Conservation (phyloP, 2,113 vertebrate genomes). For the Hystrix brachyura region DNA sequence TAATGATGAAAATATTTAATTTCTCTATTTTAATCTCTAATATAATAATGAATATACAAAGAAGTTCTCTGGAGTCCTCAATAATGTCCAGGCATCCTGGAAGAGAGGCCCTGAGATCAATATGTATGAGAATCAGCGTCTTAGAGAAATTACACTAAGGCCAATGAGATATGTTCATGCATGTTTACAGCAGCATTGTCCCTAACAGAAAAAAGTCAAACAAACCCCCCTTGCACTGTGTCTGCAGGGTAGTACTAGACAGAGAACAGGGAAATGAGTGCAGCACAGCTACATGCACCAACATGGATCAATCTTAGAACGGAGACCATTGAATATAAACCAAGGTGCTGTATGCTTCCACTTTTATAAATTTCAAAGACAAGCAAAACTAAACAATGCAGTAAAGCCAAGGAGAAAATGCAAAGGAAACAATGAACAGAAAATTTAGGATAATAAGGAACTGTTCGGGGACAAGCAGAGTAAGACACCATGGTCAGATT, state of each 20-base stretch:
- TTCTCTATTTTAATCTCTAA: slow-evolving; percentile 19
- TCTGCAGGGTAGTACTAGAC: neutral
- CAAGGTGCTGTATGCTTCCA: neutral
- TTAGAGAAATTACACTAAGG: neutral
- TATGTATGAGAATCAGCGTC: neutral
- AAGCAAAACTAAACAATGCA: neutral
- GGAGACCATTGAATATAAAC: neutral
- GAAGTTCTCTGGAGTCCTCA: neutral
- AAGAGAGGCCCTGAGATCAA: neutral
- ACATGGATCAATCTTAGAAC: neutral
- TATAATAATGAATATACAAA: neutral
- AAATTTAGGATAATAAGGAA: neutral
- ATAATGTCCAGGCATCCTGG: neutral
- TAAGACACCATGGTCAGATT: fast-evolving
- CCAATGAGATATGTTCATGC: neutral
- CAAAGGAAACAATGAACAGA: neutral
- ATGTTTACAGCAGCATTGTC: neutral
- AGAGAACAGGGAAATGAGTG: neutral
- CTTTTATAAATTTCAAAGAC: neutral
- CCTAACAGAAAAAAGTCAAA: neutral
- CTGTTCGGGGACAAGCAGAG: neutral
- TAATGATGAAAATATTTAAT: slow-evolving; percentile 31
- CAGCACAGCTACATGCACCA: neutral
- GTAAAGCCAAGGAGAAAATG: neutral
- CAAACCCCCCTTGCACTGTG: fast-evolving